Percentiles rank a stretch among this genome's conserved stretches.
phyloP scores from a whole-genome alignment of 2,888 invertebrate species.

The Tetropium fuscum region DNA sequence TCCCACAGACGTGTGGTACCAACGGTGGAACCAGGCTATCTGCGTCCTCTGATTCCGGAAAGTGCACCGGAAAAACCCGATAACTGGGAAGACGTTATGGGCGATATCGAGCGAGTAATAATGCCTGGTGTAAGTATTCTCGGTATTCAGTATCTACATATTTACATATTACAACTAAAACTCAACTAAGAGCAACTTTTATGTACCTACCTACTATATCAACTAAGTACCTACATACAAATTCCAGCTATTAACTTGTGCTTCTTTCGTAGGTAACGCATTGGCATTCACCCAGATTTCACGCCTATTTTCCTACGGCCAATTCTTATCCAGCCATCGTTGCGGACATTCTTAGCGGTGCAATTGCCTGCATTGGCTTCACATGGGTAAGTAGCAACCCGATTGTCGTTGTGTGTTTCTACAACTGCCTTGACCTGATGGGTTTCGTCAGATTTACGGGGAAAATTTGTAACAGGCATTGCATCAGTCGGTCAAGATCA shows the following conservation, averaged over 20 bases:
- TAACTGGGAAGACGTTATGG: constrained; percentile 91
- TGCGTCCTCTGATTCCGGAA: constrained; percentile 86
- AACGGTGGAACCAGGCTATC: constrained; percentile 93
- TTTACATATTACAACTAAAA: background rate
- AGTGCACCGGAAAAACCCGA: constrained; percentile 88
- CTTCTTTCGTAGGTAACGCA: constrained; percentile 77
- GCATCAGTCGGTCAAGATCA: no score
- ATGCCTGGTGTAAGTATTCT: constrained; percentile 93
- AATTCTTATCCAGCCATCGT: constrained; percentile 95
- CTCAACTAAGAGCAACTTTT: no score
- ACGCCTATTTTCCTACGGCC: constrained; percentile 95
- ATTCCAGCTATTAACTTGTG: constrained; percentile 4
- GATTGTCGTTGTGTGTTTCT: no score
- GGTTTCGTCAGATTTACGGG: no score
- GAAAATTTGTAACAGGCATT: no score
- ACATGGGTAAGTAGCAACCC: constrained; percentile 86
- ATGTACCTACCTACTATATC: no score
- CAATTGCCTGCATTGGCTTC: constrained; percentile 96
- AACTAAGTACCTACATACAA: no score
- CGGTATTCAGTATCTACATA: no score
- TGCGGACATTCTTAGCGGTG: constrained; percentile 94
- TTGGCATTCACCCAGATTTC: constrained; percentile 96
- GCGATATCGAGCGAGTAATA: constrained; percentile 92
- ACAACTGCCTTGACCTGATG: no score
- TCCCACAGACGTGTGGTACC: constrained; percentile 83